These are phyloP conservation scores for Thyatira batis DNA, from an alignment of 2,888 invertebrate genomes.

Conservation along the genomic window DNA sequence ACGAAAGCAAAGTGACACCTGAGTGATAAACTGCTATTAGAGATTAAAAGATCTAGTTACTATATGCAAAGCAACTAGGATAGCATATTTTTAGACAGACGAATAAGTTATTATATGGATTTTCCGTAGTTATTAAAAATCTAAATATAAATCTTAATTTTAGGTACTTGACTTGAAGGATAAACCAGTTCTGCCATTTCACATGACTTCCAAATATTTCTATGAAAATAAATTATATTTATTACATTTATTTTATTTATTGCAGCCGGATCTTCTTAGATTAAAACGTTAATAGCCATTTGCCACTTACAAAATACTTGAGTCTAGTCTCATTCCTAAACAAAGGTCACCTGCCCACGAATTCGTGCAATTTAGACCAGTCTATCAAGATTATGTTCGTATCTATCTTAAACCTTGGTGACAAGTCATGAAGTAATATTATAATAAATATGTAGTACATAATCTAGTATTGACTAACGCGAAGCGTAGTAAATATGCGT, in stretches of 20 bases:
- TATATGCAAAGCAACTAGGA: neutral
- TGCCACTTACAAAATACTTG: neutral
- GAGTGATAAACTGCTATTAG: too few species aligned
- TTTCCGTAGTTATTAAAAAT: neutral
- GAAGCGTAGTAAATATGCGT: neutral
- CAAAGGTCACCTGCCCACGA: constrained; percentile 6
- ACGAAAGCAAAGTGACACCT: neutral
- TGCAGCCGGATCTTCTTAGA: neutral
- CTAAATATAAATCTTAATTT: too few species aligned
- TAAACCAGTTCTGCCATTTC: too few species aligned
- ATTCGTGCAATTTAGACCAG: neutral
- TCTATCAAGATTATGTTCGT: constrained; percentile 1
- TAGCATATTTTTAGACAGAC: neutral
- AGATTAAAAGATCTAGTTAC: neutral
- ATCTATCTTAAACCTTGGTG: neutral
- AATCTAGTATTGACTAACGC: neutral
- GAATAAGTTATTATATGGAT: neutral
- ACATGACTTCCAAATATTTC: too few species aligned
- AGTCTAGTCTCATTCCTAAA: constrained; percentile 1
- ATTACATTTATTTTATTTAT: neutral
- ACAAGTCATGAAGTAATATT: neutral
- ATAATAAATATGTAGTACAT: neutral
- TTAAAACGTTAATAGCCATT: neutral
- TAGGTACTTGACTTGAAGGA: neutral
- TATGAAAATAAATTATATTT: neutral